Conservation (phyloP, 2,797 vertebrate species). For the Sitta carolinensis region DNA sequence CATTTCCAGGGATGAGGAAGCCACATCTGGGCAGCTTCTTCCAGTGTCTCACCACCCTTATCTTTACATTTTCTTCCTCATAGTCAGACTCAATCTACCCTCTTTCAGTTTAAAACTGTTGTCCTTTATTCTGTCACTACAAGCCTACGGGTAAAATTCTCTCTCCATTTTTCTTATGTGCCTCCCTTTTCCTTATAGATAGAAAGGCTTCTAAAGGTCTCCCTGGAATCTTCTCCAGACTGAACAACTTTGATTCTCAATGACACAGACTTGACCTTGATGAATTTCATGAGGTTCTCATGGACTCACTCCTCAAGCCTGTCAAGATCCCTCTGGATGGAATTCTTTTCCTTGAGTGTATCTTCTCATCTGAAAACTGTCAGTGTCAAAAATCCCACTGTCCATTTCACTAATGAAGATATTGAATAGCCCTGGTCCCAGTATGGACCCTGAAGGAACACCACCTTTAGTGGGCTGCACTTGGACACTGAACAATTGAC, state of each 20-base stretch:
- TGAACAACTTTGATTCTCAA: not conserved
- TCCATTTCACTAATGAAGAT: not conserved
- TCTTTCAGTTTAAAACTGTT: not conserved
- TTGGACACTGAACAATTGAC: not conserved
- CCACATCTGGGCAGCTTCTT: not conserved
- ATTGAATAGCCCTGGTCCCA: not conserved
- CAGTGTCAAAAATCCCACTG: not conserved
- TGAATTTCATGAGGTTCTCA: not conserved
- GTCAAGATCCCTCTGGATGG: not conserved
- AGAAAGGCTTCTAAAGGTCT: not conserved
- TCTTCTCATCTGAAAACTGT: not conserved
- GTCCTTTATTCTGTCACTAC: not conserved
- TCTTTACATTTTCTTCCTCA: not conserved
- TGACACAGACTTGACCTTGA: not conserved
- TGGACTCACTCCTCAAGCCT: not conserved
- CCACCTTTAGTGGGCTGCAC: not conserved
- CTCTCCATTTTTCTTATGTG: not conserved
- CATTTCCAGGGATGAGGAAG: not conserved
- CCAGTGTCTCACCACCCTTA: not conserved
- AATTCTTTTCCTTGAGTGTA: not conserved
- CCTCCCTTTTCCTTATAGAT: fast-evolving
- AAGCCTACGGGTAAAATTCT: not conserved
- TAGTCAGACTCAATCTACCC: fast-evolving
- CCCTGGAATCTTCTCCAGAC: not conserved
- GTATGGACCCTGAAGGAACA: not conserved